A percentile compares a stretch with the other conserved stretches of the same genome.
Conservation (phyloP, 2,797 vertebrate species). For the Xiphorhynchus erythropygius region DNA sequence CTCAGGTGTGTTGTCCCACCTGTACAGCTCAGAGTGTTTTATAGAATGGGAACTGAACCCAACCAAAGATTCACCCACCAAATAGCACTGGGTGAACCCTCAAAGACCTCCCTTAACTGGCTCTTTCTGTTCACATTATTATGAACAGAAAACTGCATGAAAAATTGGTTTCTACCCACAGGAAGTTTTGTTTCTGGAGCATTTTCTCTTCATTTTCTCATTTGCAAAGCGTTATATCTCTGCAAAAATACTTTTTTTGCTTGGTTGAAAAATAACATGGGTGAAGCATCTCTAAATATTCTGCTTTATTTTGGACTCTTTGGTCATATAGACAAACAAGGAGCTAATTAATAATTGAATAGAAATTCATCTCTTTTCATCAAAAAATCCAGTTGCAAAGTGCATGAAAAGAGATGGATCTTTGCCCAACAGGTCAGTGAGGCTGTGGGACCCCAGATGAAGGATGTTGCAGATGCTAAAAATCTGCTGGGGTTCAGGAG, state of each 20-base stretch:
- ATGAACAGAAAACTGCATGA: background rate
- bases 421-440: background rate
- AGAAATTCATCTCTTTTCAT: slow-evolving; percentile 35
- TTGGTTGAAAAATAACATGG: background rate
- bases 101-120: background rate
- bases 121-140: background rate
- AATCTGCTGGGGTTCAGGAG: background rate
- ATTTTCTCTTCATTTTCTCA: background rate
- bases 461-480: background rate
- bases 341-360: background rate
- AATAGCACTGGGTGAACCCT: background rate
- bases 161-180: background rate
- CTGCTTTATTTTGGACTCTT: slow-evolving; percentile 54
- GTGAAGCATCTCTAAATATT: background rate
- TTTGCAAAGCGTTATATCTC: background rate
- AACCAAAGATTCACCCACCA: background rate
- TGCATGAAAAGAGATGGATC: slow-evolving; percentile 13
- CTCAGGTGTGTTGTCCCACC: background rate
- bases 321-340: background rate
- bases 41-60: background rate
- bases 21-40: background rate
- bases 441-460: background rate
- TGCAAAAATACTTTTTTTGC: background rate
- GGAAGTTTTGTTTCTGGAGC: background rate
- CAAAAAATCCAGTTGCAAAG: background rate